Evolutionary conservation across 1,140 invertebrate genomes (phyloP), one percentile per base, ranked within the genome.

Genomic region (Eueides isabella): DNA sequence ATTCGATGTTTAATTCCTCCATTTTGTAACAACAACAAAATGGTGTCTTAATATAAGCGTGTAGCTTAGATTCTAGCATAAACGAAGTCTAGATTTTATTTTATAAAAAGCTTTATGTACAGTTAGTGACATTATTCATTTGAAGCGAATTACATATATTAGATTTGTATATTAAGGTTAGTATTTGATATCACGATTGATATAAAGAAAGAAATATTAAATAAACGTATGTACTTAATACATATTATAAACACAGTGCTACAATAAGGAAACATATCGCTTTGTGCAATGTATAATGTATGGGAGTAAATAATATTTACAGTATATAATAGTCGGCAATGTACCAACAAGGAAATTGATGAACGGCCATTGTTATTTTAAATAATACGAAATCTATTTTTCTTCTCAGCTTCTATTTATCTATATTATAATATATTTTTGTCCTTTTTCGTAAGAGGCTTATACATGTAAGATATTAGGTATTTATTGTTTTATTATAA

Each of bases 251-350:
- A 89, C 81, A 87, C 82, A 82, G 86, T 85, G 88, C 88, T 91
- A 91, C 91, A 91, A 92, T 91, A 91, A 91, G 77, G 70, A 90
- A 84, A 92, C 91, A 92, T 92, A 92, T 92, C 91, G 91, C 91
- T 92, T 90, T 86, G 85, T 73, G 86, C 87, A 88, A 85, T n/a
- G 80, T 83, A 80, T 84, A 75, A 79, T 84, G 75, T 85, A 82
- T 75, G 48, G 55, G 67, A 48, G 29, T 62, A 62, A 62, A 29
- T 29, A 29, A 30, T 62, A 62, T 55, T 55, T 55, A 26, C 48
- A 67, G 29, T 30, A 31, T 48, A 23, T 31, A 68, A 61, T 69
- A 16, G 23, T 63, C 66, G 61, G 66, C 29, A 72, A 74, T 78
- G 67, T 71, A 67, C n/a, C 61, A 62, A 62, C 61, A 29, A 30